These are phyloP conservation scores for Anabacerthia variegaticeps DNA, from an alignment of 2,797 vertebrate genomes.

Conservation along the genomic window DNA sequence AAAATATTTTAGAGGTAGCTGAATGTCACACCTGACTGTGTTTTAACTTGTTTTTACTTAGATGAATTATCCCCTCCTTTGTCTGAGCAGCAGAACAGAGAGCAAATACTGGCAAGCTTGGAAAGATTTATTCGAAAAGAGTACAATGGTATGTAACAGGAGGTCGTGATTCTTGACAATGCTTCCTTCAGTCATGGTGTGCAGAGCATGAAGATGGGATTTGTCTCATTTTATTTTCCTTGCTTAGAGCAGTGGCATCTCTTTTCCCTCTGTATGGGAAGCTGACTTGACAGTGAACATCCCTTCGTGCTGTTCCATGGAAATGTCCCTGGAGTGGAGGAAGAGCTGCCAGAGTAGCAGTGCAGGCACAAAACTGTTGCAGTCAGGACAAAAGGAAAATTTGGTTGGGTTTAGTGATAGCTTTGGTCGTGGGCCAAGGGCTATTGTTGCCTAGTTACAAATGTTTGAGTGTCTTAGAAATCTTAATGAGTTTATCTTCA, in stretches of 20 bases:
- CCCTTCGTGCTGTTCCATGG: not conserved
- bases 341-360: not conserved
- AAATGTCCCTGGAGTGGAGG: not conserved
- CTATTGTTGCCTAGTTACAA: not conserved
- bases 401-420: not conserved
- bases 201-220: not conserved
- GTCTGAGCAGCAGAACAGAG: conserved; percentile 92
- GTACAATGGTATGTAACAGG: conserved; percentile 86
- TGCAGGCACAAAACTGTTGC: not conserved
- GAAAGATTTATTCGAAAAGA: conserved; percentile 97
- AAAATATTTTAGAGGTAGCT: not conserved
- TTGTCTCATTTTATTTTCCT: not conserved
- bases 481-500: not conserved
- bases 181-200: not conserved
- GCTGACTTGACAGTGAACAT: not conserved
- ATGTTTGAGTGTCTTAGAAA: not conserved
- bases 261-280: not conserved
- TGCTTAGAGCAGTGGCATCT: not conserved
- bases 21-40: conserved; percentile 6
- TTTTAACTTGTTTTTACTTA: conserved; percentile 66
- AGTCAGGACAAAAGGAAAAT: not conserved
- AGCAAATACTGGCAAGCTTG: conserved; percentile 91
- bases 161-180: not conserved
- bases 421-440: not conserved
- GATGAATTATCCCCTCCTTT: conserved; percentile 89